These are phyloP conservation scores for Micromys minutus DNA, from an alignment of 2,113 vertebrate species.

Conservation along the genomic window DNA sequence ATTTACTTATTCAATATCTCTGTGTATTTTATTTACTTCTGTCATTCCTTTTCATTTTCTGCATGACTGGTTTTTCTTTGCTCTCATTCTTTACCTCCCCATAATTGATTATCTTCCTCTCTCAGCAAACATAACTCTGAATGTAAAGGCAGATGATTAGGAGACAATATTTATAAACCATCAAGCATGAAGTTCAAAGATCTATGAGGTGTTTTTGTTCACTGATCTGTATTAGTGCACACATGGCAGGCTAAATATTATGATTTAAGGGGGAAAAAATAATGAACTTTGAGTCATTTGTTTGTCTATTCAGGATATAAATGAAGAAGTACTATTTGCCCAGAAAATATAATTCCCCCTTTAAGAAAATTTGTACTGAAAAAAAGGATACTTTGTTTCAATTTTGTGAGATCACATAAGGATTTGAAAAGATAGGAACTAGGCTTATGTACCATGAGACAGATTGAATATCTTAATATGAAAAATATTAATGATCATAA, in stretches of 20 bases:
- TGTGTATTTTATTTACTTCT: background rate
- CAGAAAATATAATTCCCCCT: background rate
- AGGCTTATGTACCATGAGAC: conserved; percentile 32
- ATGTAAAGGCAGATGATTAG: conserved; percentile 46
- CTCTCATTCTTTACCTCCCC: background rate
- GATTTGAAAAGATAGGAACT: conserved; percentile 28
- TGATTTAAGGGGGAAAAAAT: background rate
- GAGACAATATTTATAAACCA: conserved; percentile 21
- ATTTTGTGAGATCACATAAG: conserved; percentile 54
- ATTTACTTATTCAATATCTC: conserved; percentile 1
- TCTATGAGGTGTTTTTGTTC: background rate
- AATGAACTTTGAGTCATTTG: background rate
- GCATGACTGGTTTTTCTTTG: conserved; percentile 20
- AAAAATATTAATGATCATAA: conserved; percentile 67
- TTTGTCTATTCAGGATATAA: background rate
- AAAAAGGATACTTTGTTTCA: conserved; percentile 21
- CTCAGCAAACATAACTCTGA: background rate
- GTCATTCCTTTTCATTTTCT: conserved; percentile 47
- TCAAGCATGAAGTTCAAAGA: background rate
- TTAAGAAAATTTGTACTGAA: background rate
- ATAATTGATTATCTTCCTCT: conserved; percentile 27
- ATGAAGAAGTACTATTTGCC: background rate
- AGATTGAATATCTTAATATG: conserved; percentile 48
- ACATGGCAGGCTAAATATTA: background rate
- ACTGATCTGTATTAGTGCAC: background rate